These are phyloP conservation scores for Scrobipalpa costella DNA, from an alignment of 2,888 invertebrate genomes.

Conservation along the genomic window DNA sequence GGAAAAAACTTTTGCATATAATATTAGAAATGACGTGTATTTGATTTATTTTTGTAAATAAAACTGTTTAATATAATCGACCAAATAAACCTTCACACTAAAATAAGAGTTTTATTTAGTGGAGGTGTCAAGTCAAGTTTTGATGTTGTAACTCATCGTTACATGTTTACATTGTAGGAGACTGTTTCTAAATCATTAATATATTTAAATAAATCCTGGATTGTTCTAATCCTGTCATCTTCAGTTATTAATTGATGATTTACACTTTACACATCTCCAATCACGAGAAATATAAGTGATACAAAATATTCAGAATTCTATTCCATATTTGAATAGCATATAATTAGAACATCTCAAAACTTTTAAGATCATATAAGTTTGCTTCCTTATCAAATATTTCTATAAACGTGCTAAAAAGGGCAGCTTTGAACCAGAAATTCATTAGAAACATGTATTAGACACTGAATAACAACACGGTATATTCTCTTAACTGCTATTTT, in stretches of 20 bases:
- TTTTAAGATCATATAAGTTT: not conserved
- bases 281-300: no score
- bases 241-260: no score
- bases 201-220: no score
- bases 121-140: not conserved
- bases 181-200: no score
- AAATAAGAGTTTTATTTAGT: not conserved
- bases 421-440: not conserved
- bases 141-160: not conserved
- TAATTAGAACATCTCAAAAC: not conserved
- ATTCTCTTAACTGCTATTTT: constrained; percentile 18
- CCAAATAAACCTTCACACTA: not conserved
- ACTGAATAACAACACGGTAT: constrained; percentile 19
- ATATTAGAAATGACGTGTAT: no score
- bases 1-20: no score
- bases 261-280: no score
- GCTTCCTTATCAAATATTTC: not conserved
- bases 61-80: not conserved
- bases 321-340: no score
- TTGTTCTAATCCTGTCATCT: no score
- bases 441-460: constrained; percentile 18
- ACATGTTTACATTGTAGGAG: no score
- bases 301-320: no score
- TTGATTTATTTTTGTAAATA: not conserved
- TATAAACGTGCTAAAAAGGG: constrained; percentile 4